These are phyloP conservation scores for Pherbina coryleti DNA, from an alignment of 2,888 invertebrate species.

Conservation along the genomic window DNA sequence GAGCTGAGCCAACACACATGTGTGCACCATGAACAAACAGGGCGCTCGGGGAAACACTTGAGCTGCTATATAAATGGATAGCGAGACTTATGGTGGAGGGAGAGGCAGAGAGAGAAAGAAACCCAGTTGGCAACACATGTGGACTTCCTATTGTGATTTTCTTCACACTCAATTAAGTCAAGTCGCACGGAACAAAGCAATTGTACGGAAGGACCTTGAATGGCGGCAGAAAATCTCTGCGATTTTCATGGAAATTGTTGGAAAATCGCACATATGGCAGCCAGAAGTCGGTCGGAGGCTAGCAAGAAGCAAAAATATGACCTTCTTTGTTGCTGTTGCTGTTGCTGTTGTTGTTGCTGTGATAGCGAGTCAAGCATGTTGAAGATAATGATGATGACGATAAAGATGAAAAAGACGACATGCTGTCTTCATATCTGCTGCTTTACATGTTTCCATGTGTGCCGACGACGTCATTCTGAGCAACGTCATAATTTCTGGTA, in stretches of 20 bases:
- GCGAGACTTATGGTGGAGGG: neutral
- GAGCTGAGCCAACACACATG: neutral
- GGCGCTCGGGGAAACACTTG: constrained; percentile 24
- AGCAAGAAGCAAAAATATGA: neutral
- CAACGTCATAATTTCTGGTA: constrained; percentile 12
- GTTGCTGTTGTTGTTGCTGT: too few relatives aligned
- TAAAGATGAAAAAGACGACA: neutral
- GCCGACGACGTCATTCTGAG: constrained; percentile 11
- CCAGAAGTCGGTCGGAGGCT: constrained; percentile 13
- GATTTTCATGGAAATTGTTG: constrained; percentile 26
- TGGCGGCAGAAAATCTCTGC: constrained; percentile 24
- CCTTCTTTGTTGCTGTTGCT: constrained; percentile 13
- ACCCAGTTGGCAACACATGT: constrained; percentile 33
- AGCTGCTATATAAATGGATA: neutral
- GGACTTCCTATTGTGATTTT: neutral
- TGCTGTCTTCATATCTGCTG: neutral
- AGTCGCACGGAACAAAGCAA: neutral
- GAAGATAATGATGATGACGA: too few relatives aligned
- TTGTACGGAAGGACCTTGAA: constrained; percentile 26
- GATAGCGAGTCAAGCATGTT: neutral
- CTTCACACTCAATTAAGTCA: constrained; percentile 35
- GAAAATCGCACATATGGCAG: constrained; percentile 24
- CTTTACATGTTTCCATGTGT: neutral
- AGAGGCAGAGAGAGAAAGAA: neutral
- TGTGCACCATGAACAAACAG: neutral